Conservation (phyloP, 2,113 vertebrate species). For the human (Homo sapiens) region GRCh38 chr3:71487501-71488000, state of each 20-base stretch:
- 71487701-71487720: conserved; percentile 10
- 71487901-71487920: conserved; percentile 75
- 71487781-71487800: conserved; percentile 52
- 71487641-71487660: background rate
- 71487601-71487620: background rate
- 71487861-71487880: conserved; percentile 50
- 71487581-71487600: background rate
- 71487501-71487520: conserved; percentile 46
- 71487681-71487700: background rate
- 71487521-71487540: background rate
- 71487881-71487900: conserved; percentile 79
- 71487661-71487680: background rate
- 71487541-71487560: background rate
- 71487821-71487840: conserved; percentile 64
- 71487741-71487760: conserved; percentile 56
- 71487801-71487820: conserved; percentile 61
- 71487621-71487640: background rate
- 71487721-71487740: conserved; percentile 62
- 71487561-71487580: background rate
- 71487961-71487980: conserved; percentile 57
- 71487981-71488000: conserved; percentile 72
- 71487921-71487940: conserved; percentile 71
- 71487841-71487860: conserved; percentile 66
- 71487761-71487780: conserved; percentile 57
- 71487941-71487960: conserved; percentile 67